Conservation (phyloP, 2,797 vertebrate genomes). For the Megaceryle alcyon region DNA sequence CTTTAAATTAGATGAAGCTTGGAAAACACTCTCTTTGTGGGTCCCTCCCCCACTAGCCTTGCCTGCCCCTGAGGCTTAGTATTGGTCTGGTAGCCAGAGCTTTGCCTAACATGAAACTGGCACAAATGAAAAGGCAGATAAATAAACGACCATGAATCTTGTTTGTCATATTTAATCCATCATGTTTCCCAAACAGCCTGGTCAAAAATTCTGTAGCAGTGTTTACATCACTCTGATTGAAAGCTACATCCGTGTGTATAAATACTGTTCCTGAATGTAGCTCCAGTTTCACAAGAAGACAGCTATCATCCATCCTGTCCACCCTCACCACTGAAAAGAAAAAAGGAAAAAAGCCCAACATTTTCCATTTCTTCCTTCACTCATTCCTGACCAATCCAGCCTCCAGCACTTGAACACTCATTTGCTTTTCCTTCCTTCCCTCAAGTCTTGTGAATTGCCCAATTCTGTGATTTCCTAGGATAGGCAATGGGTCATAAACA, state of each 20-base stretch:
- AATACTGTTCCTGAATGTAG: background rate
- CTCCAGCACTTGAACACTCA: background rate
- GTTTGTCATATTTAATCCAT: conserved; percentile 57
- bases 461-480: background rate
- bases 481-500: background rate
- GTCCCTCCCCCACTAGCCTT: background rate
- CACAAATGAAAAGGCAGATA: conserved; percentile 47
- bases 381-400: background rate
- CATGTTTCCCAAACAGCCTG: conserved; percentile 26
- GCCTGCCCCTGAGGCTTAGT: background rate
- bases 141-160: conserved; percentile 48
- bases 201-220: conserved; percentile 14
- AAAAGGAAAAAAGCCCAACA: too few relatives aligned
- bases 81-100: conserved; percentile 17
- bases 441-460: background rate
- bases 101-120: conserved; percentile 42
- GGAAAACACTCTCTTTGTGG: conserved; percentile 1
- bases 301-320: background rate
- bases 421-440: background rate
- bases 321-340: background rate
- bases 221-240: conserved; percentile 17
- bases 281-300: conserved; percentile 21
- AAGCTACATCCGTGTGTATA: conserved; percentile 23
- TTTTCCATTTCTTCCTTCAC: background rate
- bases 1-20: conserved; percentile 86